Evolutionary conservation across 2,888 invertebrate genomes (phyloP).

Genomic region (Sipunculus nudus): DNA sequence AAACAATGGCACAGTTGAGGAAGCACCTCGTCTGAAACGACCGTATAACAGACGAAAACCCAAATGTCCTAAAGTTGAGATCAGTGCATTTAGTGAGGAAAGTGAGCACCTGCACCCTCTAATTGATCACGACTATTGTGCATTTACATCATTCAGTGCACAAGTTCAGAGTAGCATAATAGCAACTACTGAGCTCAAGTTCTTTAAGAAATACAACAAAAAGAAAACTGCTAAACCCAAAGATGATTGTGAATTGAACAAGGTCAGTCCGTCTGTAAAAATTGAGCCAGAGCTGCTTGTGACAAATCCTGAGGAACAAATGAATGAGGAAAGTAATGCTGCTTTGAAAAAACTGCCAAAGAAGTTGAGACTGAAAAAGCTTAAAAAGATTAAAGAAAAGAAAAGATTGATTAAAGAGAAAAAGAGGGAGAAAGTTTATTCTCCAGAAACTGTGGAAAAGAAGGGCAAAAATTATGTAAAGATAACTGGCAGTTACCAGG

Average conservation of each 20-base stretch:
- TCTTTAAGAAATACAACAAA: slow-evolving; percentile 28
- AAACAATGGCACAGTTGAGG: too few relatives aligned
- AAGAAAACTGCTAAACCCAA: too few relatives aligned
- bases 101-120: slow-evolving; percentile 45
- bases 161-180: slow-evolving; percentile 45
- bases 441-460: slow-evolving; percentile 6
- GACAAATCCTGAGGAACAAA: too few relatives aligned
- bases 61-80: too few relatives aligned
- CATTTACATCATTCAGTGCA: slow-evolving; percentile 40
- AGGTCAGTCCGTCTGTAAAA: too few relatives aligned
- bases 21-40: too few relatives aligned
- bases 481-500: slow-evolving; percentile 63
- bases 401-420: slow-evolving; percentile 4
- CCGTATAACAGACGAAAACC: too few relatives aligned
- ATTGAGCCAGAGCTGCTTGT: too few relatives aligned
- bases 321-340: slow-evolving; percentile 1
- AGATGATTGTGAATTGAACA: too few relatives aligned
- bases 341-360: not conserved
- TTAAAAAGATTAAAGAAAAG: not conserved
- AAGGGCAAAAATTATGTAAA: slow-evolving; percentile 52
- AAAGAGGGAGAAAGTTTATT: slow-evolving; percentile 4
- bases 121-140: slow-evolving; percentile 47
- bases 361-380: slow-evolving; percentile 4
- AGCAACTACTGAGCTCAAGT: slow-evolving; percentile 38
- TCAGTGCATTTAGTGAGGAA: too few relatives aligned